phyloP scores from a whole-genome alignment of 1,140 invertebrate species.

The Medauroidea extradentata region DNA sequence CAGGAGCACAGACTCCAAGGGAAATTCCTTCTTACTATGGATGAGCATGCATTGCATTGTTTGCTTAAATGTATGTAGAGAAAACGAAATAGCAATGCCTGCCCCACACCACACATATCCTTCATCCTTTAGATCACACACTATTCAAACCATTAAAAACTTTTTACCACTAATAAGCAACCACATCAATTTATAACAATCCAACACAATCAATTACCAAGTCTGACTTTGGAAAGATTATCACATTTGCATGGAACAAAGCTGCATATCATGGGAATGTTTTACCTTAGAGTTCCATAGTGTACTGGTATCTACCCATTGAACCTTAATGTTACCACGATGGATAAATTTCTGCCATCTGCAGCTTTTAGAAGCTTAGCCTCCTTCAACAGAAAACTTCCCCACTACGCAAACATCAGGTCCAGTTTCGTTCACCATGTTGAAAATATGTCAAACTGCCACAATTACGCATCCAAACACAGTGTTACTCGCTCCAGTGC shows the following conservation, averaged over 20 bases:
- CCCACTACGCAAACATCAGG: no score
- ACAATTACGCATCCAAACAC: no score
- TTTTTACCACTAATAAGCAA: slow-evolving; percentile 20
- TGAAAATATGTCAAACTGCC: no score
- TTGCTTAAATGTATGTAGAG: slow-evolving; percentile 20
- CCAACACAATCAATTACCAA: no score
- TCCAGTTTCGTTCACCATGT: no score
- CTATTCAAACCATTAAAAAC: slow-evolving; percentile 34
- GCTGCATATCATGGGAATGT: slow-evolving; percentile 19
- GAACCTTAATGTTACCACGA: slow-evolving; percentile 18
- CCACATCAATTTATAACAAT: not conserved
- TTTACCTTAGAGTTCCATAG: slow-evolving; percentile 19
- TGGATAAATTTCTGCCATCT: slow-evolving; percentile 10
- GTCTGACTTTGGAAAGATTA: slow-evolving; percentile 11
- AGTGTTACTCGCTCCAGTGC: no score
- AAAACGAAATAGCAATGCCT: slow-evolving; percentile 37
- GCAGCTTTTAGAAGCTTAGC: no score
- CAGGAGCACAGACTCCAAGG: no score
- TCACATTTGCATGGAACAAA: slow-evolving; percentile 23
- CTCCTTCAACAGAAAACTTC: no score
- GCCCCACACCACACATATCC: slow-evolving; percentile 38
- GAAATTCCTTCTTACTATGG: no score
- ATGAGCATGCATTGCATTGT: slow-evolving; percentile 23
- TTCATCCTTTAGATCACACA: slow-evolving; percentile 36
- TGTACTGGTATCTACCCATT: slow-evolving; percentile 25